Evolutionary conservation across 2,113 vertebrate genomes (phyloP), one percentile per base, ranked within the genome.

Genomic region (Electrona antarctica): DNA sequence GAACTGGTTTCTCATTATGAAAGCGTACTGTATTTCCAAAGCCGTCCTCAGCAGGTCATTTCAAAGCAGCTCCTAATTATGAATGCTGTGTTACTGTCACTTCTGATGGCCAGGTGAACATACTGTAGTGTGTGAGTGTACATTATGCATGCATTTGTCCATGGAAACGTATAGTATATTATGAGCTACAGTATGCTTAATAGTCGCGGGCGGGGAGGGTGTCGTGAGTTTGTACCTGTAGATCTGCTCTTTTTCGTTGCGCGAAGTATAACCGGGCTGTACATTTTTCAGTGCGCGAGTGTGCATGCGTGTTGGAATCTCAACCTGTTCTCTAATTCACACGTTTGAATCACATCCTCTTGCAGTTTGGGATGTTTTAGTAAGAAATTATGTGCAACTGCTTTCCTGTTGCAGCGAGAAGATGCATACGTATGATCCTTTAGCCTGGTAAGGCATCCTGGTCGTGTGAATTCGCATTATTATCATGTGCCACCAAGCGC

Each of bases 1-100:
- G 59, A 80, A 59, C 67, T 28, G 28, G 60, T 73, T 67, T 65
- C 73, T 84, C 71, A 81, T 81, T 77, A 84, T 65, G 45, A 81
- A 73, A 60, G 10, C 64, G 65, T 41, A 41, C 33, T 41, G 33
- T 73, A 78, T 71, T 83, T 83, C 50, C 55, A 74, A 78, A 76
- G 83, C 56, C 74, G 48, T 21, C 52, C 10, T 29, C 48, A 77
- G 69, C 49, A 55, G 60, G 51, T 64, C 62, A 46, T 77, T 64
- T 69, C 45, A 78, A 72, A 77, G 78, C 62, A 67, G 57, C 3
- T 15, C 58, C 55, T 79, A 76, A 82, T 87, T 81, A 82, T 29
- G 7, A 82, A 67, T 15, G 48, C 46, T 59, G 14, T 71, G 49
- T 77, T 76, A 15, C 47, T 69, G 71, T 65, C 69, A 78, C 60